phyloP scores from a whole-genome alignment of 2,113 vertebrate genomes.

The Rhadina sibilatrix region DNA sequence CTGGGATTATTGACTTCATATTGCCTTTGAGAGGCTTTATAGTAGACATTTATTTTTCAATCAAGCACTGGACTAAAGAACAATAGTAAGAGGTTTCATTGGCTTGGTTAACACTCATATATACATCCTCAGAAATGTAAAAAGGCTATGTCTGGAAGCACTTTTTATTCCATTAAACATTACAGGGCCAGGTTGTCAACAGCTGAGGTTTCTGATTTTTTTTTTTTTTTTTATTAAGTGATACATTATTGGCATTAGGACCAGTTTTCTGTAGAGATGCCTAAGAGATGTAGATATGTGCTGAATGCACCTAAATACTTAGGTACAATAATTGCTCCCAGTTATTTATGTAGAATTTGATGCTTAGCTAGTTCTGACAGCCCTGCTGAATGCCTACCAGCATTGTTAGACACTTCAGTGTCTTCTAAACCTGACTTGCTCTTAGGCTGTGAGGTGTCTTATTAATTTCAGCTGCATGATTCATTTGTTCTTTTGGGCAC shows the following conservation, averaged over 20 bases:
- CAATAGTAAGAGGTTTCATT: background rate
- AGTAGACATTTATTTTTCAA: background rate
- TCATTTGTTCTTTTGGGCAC: background rate
- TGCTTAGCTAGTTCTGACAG: background rate
- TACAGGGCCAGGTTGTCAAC: background rate
- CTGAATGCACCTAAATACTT: background rate
- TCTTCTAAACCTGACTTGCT: background rate
- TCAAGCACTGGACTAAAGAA: background rate
- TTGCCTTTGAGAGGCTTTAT: slow-evolving; percentile 1
- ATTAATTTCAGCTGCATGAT: background rate
- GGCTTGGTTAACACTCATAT: background rate
- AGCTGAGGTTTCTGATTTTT: background rate
- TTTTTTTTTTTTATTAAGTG: background rate
- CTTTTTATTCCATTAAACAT: background rate
- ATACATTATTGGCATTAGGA: background rate
- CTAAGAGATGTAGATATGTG: background rate
- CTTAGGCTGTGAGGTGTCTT: background rate
- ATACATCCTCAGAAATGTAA: background rate
- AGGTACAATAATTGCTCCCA: background rate
- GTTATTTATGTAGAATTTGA: background rate
- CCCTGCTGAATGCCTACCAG: background rate
- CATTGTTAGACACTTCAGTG: background rate
- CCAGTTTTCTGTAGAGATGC: background rate
- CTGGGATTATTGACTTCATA: background rate
- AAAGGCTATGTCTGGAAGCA: background rate